These are phyloP conservation scores for Stegodyphus mimosarum DNA, from an alignment of 1,140 invertebrate genomes.

Conservation along the genomic window DNA sequence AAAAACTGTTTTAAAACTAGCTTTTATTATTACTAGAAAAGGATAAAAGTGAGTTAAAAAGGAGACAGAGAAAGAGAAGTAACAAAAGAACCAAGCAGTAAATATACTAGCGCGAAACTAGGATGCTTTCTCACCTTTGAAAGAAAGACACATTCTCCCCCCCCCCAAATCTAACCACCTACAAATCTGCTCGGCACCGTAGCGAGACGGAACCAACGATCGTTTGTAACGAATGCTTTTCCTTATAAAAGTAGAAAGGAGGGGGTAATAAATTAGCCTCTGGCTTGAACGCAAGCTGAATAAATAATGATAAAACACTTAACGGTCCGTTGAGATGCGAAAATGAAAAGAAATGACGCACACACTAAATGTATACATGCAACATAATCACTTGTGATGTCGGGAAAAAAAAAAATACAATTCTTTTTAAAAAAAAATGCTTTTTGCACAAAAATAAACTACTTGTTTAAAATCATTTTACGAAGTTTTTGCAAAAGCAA, in stretches of 20 bases:
- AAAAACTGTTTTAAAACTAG: too few species aligned
- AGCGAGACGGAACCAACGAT: background rate
- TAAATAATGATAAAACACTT: constrained; percentile 8
- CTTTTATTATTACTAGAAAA: too few species aligned
- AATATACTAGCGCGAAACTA: background rate
- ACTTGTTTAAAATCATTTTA: too few species aligned
- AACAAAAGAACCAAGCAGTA: too few species aligned
- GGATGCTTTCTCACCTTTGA: background rate
- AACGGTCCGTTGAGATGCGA: background rate
- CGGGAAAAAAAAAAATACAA: too few species aligned
- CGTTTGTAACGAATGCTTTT: background rate
- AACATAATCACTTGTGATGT: background rate
- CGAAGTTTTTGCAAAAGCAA: too few species aligned
- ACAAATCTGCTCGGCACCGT: background rate
- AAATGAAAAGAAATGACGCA: background rate
- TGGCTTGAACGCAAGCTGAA: background rate
- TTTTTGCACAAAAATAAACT: too few species aligned
- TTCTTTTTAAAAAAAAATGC: too few species aligned
- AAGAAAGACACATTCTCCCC: background rate
- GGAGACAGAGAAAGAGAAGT: too few species aligned
- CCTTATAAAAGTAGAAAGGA: background rate
- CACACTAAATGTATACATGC: background rate
- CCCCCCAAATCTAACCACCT: too few species aligned
- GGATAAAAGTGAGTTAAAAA: too few species aligned
- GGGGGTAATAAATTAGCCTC: background rate